Base-by-base conservation (phyloP, 2,113 vertebrate genomes). In the Burhinus oedicnemus region DNA sequence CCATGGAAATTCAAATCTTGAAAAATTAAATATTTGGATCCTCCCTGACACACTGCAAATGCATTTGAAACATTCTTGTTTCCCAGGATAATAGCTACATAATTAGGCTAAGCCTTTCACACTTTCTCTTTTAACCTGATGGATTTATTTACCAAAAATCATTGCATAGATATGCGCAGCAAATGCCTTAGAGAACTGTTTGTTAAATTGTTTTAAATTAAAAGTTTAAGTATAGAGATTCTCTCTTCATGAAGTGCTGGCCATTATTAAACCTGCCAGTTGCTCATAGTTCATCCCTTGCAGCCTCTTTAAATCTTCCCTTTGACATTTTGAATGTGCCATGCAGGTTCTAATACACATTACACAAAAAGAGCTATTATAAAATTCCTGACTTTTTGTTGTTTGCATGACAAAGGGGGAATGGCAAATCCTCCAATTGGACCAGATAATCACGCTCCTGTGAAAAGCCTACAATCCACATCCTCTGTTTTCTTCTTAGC, bases 381-480 rank as follows among this genome's bases (percentile, higher is more conserved):
- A 95, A 97, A 98, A 98, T 98, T 98, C 98, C 97, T 97, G 97
- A 94, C 96, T 98, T 98, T 98, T 98, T 99, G 98, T 98, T 98
- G 98, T 99, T 99, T 99, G 98, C 98, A 98, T 98, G 98, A 98
- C 96, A 98, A 99, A 98, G 81, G 98, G 97, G 96, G 98, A 98
- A 99, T 97, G 97, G 98, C 98, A 99, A 99, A 98, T 99, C 98
- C 98, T 98, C 97, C 98, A 98, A 98, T 98, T 98, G 98, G 98
- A 98, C 98, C 97, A 98, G 98, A 98, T 99, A 99, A 98, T 99
- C 98, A 99, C 98, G 97, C 98, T 98, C 98, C 97, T 98, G 99
- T 98, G 99, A 99, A 99, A 98, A 99, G 98, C 98, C 97, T 98
- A 97, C 98, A 99, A 99, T 99, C 98, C 98, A 99, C 99, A 99